phyloP scores from a whole-genome alignment of 2,113 vertebrate species.

The Hydrochoerus hydrochaeris region DNA sequence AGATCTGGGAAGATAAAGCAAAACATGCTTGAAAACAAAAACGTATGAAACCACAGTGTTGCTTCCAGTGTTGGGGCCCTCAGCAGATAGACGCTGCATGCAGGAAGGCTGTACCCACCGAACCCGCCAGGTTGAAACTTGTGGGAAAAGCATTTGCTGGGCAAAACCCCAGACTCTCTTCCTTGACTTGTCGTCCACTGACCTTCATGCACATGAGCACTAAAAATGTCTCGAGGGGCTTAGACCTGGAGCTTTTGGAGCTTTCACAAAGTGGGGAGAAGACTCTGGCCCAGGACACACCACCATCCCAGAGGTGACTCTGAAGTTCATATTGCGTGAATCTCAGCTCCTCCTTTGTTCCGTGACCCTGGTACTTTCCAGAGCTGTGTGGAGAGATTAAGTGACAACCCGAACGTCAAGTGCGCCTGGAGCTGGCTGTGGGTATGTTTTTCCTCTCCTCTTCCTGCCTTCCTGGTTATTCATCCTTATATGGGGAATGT shows the following conservation, averaged over 20 bases:
- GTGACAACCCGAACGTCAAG: background rate
- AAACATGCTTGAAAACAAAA: slow-evolving; percentile 63
- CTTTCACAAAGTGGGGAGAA: background rate
- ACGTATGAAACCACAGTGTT: background rate
- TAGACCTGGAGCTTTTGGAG: background rate
- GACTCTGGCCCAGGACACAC: accelerated
- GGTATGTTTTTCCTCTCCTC: background rate
- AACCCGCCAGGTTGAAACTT: background rate
- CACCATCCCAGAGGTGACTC: background rate
- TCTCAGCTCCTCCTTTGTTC: background rate
- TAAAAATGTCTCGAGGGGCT: background rate
- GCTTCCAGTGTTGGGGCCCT: background rate
- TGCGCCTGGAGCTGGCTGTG: too few relatives aligned
- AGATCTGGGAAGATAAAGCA: slow-evolving; percentile 53
- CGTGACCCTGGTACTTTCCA: background rate
- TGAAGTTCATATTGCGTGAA: background rate
- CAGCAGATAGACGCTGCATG: background rate
- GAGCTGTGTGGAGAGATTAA: background rate
- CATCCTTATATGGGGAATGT: background rate
- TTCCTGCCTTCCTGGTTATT: background rate
- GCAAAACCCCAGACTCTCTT: background rate
- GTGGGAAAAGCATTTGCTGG: background rate
- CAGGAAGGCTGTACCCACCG: background rate
- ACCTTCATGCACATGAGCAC: background rate
- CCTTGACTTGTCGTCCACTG: background rate